These are phyloP conservation scores for Palythoa grandiflora DNA, from an alignment of 92 coral and sea anemone species.

Conservation along the genomic window DNA sequence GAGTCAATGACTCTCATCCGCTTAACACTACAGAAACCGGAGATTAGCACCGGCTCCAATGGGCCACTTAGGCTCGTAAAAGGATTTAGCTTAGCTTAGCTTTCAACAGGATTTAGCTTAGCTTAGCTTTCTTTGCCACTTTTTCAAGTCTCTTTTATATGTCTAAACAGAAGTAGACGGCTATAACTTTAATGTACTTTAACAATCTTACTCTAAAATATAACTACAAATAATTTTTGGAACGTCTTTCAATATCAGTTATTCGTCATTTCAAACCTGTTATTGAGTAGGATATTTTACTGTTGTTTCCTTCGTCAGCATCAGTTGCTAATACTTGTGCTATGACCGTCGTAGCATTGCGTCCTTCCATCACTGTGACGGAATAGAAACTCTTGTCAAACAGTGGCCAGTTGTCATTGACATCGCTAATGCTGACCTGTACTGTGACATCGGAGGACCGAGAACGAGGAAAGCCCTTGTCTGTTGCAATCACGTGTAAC, in stretches of 20 bases:
- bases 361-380: constrained; percentile 46
- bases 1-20: too few relatives aligned
- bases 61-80: too few relatives aligned
- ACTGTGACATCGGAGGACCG: constrained; percentile 54
- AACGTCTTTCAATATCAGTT: not conserved
- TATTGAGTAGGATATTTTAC: constrained; percentile 60
- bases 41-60: too few relatives aligned
- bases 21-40: too few relatives aligned
- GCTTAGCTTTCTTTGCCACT: too few relatives aligned
- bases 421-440: constrained; percentile 71
- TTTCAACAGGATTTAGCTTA: too few relatives aligned
- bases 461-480: constrained; percentile 60
- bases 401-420: constrained; percentile 80
- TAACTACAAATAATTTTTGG: not conserved
- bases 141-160: too few relatives aligned
- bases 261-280: constrained; percentile 52
- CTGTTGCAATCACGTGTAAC: constrained; percentile 58
- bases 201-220: too few relatives aligned
- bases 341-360: constrained; percentile 37
- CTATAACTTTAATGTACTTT: too few relatives aligned
- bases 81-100: too few relatives aligned
- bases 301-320: constrained; percentile 66
- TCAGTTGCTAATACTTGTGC: constrained; percentile 50
- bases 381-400: constrained; percentile 54
- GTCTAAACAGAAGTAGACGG: too few relatives aligned